These are phyloP conservation scores for Cyanoliseus patagonus DNA, from an alignment of 2,113 vertebrate genomes.

Conservation along the genomic window DNA sequence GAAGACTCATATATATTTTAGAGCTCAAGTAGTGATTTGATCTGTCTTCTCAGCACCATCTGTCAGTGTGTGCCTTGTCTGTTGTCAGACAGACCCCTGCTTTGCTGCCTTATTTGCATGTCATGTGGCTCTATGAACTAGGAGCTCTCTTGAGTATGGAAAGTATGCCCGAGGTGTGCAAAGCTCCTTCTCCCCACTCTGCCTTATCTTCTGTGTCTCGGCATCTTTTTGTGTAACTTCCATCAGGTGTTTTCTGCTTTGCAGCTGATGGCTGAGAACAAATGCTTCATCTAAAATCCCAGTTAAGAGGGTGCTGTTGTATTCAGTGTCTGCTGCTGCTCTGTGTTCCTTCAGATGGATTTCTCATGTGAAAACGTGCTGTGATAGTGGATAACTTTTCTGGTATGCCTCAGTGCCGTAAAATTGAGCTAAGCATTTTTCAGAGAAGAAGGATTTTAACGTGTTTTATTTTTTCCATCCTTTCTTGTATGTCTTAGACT, in stretches of 20 bases:
- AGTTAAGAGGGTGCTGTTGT: neutral
- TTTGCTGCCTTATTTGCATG: neutral
- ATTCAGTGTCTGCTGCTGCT: neutral
- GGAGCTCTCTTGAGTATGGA: neutral
- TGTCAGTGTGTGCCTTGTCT: neutral
- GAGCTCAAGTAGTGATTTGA: neutral
- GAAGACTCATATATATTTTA: neutral
- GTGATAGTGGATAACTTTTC: neutral
- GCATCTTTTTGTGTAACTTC: neutral
- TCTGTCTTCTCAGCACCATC: neutral
- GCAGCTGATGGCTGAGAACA: neutral
- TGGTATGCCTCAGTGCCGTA: neutral
- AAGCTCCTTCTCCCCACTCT: neutral
- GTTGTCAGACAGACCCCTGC: neutral
- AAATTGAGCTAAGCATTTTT: neutral
- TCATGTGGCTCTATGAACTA: neutral
- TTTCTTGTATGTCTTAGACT: neutral
- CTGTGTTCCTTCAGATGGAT: neutral
- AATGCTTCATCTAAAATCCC: neutral
- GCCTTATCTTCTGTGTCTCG: neutral
- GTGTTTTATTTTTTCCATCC: neutral
- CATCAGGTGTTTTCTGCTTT: neutral
- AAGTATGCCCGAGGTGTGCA: rapidly evolving
- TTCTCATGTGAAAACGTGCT: neutral
- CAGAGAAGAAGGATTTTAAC: neutral